Evolutionary conservation across 2,113 vertebrate genomes (phyloP).

Genomic region (Heliornis fulica): DNA sequence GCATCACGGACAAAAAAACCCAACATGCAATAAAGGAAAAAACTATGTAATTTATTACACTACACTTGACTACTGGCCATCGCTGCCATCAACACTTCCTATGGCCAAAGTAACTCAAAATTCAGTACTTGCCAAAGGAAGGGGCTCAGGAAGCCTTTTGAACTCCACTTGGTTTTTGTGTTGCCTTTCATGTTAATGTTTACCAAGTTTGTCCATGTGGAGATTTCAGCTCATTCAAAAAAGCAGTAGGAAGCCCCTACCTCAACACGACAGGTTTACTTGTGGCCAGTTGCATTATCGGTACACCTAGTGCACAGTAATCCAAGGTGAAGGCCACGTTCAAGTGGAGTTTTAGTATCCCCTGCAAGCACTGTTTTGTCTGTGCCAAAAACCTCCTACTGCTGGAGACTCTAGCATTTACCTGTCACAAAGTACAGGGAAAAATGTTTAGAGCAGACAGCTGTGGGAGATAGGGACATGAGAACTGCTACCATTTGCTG

Average conservation of each 20-base stretch:
- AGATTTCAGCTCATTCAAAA: neutral
- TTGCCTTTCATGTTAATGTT: neutral
- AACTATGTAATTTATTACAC: too few relatives aligned
- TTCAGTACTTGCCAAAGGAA: neutral
- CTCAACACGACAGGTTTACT: neutral
- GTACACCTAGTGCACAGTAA: neutral
- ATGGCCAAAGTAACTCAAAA: neutral
- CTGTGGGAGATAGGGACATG: neutral
- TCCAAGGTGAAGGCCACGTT: neutral
- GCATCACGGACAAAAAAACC: too few relatives aligned
- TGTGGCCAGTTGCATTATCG: neutral
- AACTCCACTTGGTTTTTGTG: accelerated
- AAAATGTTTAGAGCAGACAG: neutral
- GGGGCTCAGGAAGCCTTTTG: too few relatives aligned
- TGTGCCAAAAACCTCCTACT: neutral
- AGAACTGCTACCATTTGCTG: neutral
- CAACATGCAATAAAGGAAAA: too few relatives aligned
- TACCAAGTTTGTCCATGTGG: neutral
- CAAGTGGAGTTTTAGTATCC: neutral
- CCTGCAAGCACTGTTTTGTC: neutral
- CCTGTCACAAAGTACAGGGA: neutral
- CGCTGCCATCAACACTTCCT: neutral
- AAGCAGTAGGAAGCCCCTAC: neutral
- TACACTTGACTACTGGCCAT: too few relatives aligned
- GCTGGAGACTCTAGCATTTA: neutral